A percentile compares a stretch with the other conserved stretches of the same genome.
Conservation (phyloP, 2,888 invertebrate genomes). For the Eupithecia pulchellata region DNA sequence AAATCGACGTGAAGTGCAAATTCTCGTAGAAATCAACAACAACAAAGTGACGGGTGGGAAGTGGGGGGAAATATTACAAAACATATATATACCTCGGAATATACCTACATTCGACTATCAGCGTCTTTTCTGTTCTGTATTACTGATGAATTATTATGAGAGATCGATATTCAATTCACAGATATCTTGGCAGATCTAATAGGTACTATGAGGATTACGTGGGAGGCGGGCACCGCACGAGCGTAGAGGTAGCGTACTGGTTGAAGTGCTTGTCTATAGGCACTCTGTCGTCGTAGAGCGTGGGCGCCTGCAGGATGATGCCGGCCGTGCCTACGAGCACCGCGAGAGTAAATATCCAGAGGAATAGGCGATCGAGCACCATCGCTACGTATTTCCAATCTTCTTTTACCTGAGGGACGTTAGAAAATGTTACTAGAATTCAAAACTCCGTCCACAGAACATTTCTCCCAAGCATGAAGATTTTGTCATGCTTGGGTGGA, state of each 20-base stretch:
- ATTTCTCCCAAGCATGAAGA: too few relatives aligned
- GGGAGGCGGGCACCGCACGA: conserved; percentile 91
- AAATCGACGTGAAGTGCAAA: neutral
- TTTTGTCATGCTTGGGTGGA: too few relatives aligned
- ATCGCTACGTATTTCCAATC: conserved; percentile 99
- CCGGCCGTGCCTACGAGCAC: conserved; percentile 97
- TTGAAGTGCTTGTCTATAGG: conserved; percentile 95
- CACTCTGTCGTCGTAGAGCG: conserved; percentile 95
- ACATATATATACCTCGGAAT: too few relatives aligned
- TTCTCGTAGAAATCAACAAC: neutral
- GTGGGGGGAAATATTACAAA: neutral
- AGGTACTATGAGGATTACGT: conserved; percentile 64
- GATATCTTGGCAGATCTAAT: conserved; percentile 1
- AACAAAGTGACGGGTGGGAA: neutral
- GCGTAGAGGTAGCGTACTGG: conserved; percentile 92
- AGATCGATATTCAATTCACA: neutral
- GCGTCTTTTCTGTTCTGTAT: too few relatives aligned
- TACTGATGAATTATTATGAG: too few relatives aligned
- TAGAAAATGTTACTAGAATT: neutral
- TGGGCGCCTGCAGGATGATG: conserved; percentile 97
- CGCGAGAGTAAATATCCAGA: conserved; percentile 98
- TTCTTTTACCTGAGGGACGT: conserved; percentile 91
- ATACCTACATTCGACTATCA: neutral
- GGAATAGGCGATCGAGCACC: conserved; percentile 97
- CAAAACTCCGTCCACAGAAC: too few relatives aligned